These are phyloP conservation scores for Acipenser transmontanus DNA, from an alignment of 2,797 vertebrate genomes.

Conservation along the genomic window DNA sequence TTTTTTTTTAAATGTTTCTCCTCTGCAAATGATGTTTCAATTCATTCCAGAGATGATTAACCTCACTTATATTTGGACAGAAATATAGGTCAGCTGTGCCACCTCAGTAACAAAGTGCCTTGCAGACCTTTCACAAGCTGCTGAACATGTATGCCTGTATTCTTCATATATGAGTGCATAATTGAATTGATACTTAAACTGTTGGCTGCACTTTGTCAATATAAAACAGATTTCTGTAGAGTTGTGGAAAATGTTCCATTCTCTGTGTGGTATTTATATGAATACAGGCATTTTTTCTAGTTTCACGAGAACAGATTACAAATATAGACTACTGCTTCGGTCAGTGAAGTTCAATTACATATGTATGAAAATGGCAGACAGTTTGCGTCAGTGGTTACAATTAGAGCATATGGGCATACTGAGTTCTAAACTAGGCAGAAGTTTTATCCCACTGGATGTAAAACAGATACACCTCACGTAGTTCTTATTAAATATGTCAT, in stretches of 20 bases:
- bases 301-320: neutral
- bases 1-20: neutral
- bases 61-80: neutral
- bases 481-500: too few relatives aligned
- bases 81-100: conserved; percentile 11
- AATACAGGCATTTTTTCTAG: too few relatives aligned
- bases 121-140: conserved; percentile 3
- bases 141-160: neutral
- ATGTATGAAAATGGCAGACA: conserved; percentile 36
- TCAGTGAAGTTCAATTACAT: conserved; percentile 39
- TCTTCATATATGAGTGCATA: neutral
- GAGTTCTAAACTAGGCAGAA: too few relatives aligned
- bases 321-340: neutral
- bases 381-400: conserved; percentile 22
- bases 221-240: too few relatives aligned
- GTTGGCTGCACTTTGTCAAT: too few relatives aligned
- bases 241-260: too few relatives aligned
- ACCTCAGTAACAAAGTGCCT: neutral
- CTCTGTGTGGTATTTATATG: too few relatives aligned
- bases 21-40: neutral
- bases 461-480: too few relatives aligned
- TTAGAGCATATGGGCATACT: conserved; percentile 12
- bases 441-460: too few relatives aligned
- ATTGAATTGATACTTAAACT: neutral
- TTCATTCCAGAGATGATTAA: neutral